These are phyloP conservation scores for Cariama cristata DNA, from an alignment of 2,113 vertebrate species.

Conservation along the genomic window DNA sequence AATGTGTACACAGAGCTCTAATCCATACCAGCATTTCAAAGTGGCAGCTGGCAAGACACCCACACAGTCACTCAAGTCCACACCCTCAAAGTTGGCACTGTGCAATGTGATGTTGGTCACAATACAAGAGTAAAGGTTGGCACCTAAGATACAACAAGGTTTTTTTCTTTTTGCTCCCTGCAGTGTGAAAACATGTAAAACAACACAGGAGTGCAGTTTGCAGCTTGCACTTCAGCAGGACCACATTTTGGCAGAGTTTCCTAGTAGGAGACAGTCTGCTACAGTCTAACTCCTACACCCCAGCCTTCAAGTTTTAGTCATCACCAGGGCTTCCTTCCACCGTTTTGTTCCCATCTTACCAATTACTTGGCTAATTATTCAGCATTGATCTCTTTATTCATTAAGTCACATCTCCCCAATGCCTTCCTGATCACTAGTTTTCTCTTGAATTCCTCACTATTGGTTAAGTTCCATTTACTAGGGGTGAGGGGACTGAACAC, in stretches of 20 bases:
- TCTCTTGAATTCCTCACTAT: neutral
- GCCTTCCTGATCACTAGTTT: neutral
- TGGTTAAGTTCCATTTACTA: neutral
- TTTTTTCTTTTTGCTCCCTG: neutral
- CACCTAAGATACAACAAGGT: neutral
- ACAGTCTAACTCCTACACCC: conserved; percentile 55
- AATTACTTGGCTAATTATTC: neutral
- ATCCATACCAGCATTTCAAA: conserved; percentile 42
- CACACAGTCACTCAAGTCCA: neutral
- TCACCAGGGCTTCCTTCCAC: neutral
- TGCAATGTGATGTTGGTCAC: neutral
- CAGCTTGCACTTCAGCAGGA: neutral
- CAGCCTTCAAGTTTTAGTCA: conserved; percentile 54
- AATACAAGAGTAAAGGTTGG: neutral
- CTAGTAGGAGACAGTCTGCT: neutral
- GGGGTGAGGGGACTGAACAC: neutral
- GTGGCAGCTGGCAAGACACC: conserved; percentile 56
- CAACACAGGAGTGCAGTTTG: neutral
- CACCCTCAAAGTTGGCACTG: neutral
- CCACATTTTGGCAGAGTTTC: conserved; percentile 11
- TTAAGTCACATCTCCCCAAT: neutral
- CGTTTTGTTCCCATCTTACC: neutral
- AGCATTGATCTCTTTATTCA: neutral
- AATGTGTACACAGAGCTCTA: conserved; percentile 58
- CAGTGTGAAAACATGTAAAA: neutral